phyloP scores from a whole-genome alignment of 2,113 vertebrate species.

The Megaptera novaeangliae region DNA sequence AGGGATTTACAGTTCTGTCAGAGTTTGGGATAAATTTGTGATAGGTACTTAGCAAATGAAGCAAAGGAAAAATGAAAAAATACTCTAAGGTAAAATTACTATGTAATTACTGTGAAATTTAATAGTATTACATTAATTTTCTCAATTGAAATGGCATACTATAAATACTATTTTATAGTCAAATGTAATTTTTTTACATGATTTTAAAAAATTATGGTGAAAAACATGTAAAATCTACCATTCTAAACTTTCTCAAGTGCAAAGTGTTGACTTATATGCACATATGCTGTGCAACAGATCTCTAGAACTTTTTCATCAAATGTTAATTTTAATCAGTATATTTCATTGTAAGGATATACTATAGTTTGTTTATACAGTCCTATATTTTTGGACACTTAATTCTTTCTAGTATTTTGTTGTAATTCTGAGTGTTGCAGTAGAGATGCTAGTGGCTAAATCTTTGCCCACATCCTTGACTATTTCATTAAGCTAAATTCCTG shows the following conservation, averaged over 20 bases:
- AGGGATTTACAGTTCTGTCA: not conserved
- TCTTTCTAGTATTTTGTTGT: not conserved
- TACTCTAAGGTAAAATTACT: not conserved
- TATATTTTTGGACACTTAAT: not conserved
- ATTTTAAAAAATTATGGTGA: not conserved
- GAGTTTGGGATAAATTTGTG: not conserved
- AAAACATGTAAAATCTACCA: not conserved
- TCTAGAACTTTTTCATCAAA: conserved; percentile 8
- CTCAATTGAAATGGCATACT: not conserved
- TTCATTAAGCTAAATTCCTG: conserved; percentile 21
- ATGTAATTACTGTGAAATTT: not conserved
- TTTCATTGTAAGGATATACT: not conserved
- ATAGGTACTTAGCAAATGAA: not conserved
- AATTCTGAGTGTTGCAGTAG: not conserved
- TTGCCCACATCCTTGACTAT: not conserved
- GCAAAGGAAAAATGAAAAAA: not conserved
- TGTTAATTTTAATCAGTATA: conserved; percentile 21
- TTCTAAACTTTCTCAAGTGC: not conserved
- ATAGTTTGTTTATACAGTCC: not conserved
- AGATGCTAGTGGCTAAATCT: not conserved
- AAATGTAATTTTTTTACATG: not conserved
- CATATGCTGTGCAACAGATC: not conserved
- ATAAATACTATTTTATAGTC: not conserved
- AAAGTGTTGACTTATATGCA: not conserved
- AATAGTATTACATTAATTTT: not conserved